Percentiles rank a stretch among this genome's conserved stretches.
These are phyloP conservation scores for Halcyon leucocephala DNA, from an alignment of 2,797 vertebrate species.

Conservation along the genomic window DNA sequence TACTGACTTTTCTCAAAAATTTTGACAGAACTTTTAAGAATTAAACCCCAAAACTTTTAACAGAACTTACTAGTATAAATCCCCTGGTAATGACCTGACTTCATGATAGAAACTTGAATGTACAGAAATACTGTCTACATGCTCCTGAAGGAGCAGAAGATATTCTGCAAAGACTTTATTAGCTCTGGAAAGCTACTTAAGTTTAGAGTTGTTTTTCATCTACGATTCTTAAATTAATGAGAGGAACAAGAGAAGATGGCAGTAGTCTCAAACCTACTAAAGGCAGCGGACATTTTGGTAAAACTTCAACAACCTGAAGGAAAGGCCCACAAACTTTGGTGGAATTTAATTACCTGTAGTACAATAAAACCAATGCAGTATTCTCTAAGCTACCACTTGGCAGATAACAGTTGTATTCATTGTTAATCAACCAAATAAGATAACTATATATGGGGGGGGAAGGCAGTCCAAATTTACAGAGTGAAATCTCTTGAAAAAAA, in stretches of 20 bases:
- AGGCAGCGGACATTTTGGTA: background rate
- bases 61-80: background rate
- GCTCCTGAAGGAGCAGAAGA: background rate
- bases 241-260: background rate
- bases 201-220: background rate
- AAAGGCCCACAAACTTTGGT: background rate
- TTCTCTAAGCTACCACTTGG: conserved; percentile 17
- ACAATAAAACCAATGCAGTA: conserved; percentile 32
- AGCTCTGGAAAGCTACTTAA: background rate
- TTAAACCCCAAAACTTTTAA: background rate
- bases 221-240: background rate
- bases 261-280: background rate
- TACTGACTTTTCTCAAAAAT: background rate
- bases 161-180: background rate
- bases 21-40: background rate
- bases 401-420: conserved; percentile 70
- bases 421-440: conserved; percentile 82
- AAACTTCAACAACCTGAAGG: background rate
- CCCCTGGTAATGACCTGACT: background rate
- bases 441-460: conserved; percentile 66
- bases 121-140: fast-evolving
- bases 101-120: background rate
- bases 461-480: conserved; percentile 68
- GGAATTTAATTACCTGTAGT: conserved; percentile 33
- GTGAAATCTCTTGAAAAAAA: conserved; percentile 85